phyloP scores from a whole-genome alignment of 2,797 vertebrate genomes.

The Pipistrellus kuhlii region DNA sequence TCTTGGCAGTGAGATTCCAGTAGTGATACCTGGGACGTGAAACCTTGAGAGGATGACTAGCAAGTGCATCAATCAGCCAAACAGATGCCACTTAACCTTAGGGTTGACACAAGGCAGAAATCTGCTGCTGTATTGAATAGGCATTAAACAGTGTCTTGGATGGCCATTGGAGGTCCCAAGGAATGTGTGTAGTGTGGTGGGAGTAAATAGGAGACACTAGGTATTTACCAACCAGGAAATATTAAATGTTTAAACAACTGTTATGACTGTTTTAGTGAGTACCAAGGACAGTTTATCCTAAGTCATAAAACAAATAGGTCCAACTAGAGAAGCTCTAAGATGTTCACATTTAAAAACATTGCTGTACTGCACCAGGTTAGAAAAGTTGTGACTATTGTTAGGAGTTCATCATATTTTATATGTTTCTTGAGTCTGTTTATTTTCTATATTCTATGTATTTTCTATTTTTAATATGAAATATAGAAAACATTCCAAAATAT shows the following conservation, averaged over 20 bases:
- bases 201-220: background rate
- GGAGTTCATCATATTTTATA: background rate
- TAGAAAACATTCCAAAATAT: background rate
- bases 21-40: background rate
- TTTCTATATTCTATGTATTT: background rate
- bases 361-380: background rate
- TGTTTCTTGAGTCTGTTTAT: background rate
- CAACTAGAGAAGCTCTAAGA: background rate
- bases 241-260: slow-evolving; percentile 41
- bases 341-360: slow-evolving; percentile 48
- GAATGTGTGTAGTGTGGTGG: background rate
- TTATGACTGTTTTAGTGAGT: background rate
- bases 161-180: background rate
- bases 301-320: slow-evolving; percentile 27
- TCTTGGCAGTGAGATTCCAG: background rate
- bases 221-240: background rate
- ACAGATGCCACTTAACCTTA: slow-evolving; percentile 39
- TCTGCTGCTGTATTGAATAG: background rate
- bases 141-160: slow-evolving; percentile 1
- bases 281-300: background rate
- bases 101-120: background rate
- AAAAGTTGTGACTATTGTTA: background rate
- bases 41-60: background rate
- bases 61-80: background rate
- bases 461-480: no score